Evolutionary conservation across 2,113 vertebrate genomes (phyloP).

Genomic region (Piaya cayana): DNA sequence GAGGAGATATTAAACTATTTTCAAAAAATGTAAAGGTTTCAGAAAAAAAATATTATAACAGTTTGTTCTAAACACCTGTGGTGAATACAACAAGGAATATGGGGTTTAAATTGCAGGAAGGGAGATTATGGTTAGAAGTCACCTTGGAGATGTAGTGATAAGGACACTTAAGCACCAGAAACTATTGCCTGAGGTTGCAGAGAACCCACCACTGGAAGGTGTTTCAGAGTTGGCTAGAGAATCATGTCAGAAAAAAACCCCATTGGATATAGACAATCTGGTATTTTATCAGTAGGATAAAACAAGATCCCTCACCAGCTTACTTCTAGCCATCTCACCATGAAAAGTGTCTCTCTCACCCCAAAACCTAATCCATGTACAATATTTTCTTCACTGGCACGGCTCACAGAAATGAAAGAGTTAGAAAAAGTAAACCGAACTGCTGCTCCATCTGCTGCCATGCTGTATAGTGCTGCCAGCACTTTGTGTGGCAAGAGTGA

Average conservation of each 20-base stretch:
- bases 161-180: not conserved
- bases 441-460: not conserved
- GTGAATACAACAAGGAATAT: not conserved
- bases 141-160: not conserved
- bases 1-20: not conserved
- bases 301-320: not conserved
- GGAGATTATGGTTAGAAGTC: not conserved
- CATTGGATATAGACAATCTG: not conserved
- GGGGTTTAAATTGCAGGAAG: not conserved
- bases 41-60: rapidly evolving
- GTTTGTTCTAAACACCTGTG: not conserved
- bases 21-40: not conserved
- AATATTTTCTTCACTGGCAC: not conserved
- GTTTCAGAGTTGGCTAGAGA: not conserved
- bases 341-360: not conserved
- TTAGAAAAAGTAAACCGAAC: rapidly evolving
- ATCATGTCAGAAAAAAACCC: not conserved
- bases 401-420: not conserved
- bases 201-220: not conserved
- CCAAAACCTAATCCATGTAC: not conserved
- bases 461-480: not conserved
- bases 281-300: not conserved
- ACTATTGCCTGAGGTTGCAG: not conserved
- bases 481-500: not conserved
- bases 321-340: not conserved